Evolutionary conservation across 1,140 invertebrate species (phyloP), one percentile per base, ranked within the genome.

Genomic region (Homalodisca vitripennis): DNA sequence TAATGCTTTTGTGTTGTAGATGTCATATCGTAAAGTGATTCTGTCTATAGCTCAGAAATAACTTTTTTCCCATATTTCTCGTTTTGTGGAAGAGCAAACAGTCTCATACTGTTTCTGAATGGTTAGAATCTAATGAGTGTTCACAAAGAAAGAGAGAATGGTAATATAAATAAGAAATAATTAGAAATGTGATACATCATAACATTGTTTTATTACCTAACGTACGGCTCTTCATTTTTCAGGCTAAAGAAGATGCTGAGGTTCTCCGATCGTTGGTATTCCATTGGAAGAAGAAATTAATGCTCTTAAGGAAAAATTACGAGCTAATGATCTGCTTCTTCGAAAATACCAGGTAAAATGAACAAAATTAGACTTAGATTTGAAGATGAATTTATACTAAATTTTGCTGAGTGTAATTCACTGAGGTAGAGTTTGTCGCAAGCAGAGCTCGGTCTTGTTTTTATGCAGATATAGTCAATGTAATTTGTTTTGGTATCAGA

Each of bases 251-350:
- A 79, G 95, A 97, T 82, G 89, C 90, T 1, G 93, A 97, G 81
- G 87, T 97, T 67, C 79, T 97, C 47, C 85, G 89, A 72, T 95
- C 94, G 3, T 83, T 98, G 30, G 91, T 97, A 1, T 93, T 65
- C 95, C 95, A 13, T 82, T 98, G 64, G 94, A 98, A 81, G 90
- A 94, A 82, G 95, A 98, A 82, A 95, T 98, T 73, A 87, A 88
- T 75, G 90, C 89, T 3, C 82, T 98, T 0, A 97, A 97, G 79
- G 89, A 90, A 73, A 96, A 97, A 79, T 79, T 98, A 60, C 80
- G 93, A 41, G 84, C 89, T 48, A 90, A 91, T 0, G 92, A 95
- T 78, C 86, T 91, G 3, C 88, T 93, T 75, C 77, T 96, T 26
- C 89, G 91, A 75, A 86, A 88, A 60, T 88, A 82, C 72, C 84